Base-by-base conservation (phyloP, 2,888 invertebrate genomes). In the Lochmaea capreae region DNA sequence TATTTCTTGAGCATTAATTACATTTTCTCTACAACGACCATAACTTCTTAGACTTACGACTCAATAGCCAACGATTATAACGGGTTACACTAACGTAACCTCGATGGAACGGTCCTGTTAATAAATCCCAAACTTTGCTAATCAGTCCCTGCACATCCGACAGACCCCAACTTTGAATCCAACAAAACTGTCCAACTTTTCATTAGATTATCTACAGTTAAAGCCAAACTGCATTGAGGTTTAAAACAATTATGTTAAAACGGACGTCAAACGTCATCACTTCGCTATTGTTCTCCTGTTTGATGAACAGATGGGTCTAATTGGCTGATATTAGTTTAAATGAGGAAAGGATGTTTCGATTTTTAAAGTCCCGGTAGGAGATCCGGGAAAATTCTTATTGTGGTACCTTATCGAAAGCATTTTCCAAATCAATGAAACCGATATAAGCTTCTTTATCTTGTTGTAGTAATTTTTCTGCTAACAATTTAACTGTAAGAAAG, bases 221-320 rank as follows among this genome's bases (percentile, higher is more conserved):
- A 18, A 65, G 46, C 66, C 65, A 12, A 68, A 67, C 67, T 74
- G 69, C 73, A 70, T 61, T 54, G 61, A 9, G 71, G 57, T 49
- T 76, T 77, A 70, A 76, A 70, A 76, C 75, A 78, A 76, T 78
- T 77, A 78, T 75, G 67, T 72, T 72, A 58, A 69, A 76, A 72
- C 73, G 78, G 76, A 73, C 77, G 73, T 77, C 73, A 71, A 69
- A 75, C 77, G 77, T 78, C 75, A 74, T 73, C 76, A 69, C 70
- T 76, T 72, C 76, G 66, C 73, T 73, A 72, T 67, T 71, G 74
- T 67, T 75, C 67, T 70, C 65, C 54, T 22, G 65, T 67, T 66
- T 62, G 8, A 14, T 59, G 57, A 59, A 71, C 52, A 70, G 69
- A 58, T n/a, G 26, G 61, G 54, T 61, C 62, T 63, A 70, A 74